phyloP scores from a whole-genome alignment of 2,888 invertebrate genomes.

The Steinernema carpocapsae region DNA sequence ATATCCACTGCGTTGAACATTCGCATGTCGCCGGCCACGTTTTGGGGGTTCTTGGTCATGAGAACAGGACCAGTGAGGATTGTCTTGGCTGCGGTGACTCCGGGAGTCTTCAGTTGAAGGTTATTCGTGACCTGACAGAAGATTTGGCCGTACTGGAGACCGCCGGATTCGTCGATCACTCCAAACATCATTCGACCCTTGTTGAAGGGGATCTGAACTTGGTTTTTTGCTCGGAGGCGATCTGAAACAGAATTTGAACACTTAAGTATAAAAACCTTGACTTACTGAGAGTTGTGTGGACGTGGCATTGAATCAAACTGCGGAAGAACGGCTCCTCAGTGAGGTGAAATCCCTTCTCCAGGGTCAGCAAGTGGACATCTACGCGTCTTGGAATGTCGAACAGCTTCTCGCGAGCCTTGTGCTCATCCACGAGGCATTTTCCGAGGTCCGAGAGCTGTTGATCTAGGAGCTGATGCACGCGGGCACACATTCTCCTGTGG shows the following conservation, averaged over 20 bases:
- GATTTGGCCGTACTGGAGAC: slow-evolving; percentile 60
- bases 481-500: not conserved
- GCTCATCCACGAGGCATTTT: slow-evolving; percentile 28
- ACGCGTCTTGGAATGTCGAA: slow-evolving; percentile 14
- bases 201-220: slow-evolving; percentile 46
- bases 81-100: slow-evolving; percentile 15
- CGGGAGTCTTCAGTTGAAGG: slow-evolving; percentile 39
- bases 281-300: not conserved
- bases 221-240: slow-evolving; percentile 46
- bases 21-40: slow-evolving; percentile 70
- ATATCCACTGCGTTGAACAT: slow-evolving; percentile 66
- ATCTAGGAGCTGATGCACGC: slow-evolving; percentile 28
- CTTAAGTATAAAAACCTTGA: not conserved
- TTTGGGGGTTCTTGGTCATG: slow-evolving; percentile 71
- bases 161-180: slow-evolving; percentile 66
- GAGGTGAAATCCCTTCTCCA: slow-evolving; percentile 41
- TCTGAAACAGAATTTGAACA: not conserved
- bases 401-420: slow-evolving; percentile 8
- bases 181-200: slow-evolving; percentile 63
- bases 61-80: slow-evolving; percentile 63
- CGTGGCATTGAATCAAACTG: slow-evolving; percentile 49
- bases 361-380: slow-evolving; percentile 1
- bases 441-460: not conserved
- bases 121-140: slow-evolving; percentile 62
- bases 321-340: slow-evolving; percentile 65